A percentile compares a stretch with the other conserved stretches of the same genome.
phyloP scores from a whole-genome alignment of 1,140 invertebrate genomes.

The Neomicropteryx cornuta region DNA sequence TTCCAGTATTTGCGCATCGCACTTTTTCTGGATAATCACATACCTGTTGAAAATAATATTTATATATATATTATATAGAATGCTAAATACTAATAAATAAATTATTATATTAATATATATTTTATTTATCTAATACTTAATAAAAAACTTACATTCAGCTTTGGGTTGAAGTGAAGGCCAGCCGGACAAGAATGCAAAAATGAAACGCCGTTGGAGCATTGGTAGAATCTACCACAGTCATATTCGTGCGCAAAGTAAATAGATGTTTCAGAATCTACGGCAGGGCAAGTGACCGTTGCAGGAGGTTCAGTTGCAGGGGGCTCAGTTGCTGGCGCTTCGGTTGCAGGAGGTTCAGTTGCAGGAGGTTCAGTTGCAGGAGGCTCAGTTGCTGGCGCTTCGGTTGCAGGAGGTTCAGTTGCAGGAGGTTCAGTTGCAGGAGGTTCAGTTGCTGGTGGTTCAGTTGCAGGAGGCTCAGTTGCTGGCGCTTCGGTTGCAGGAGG shows the following conservation, averaged over 20 bases:
- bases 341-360: conserved; percentile 6
- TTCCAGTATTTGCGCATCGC: no score
- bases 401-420: not conserved
- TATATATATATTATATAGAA: no score
- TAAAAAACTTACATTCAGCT: conserved; percentile 22
- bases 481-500: not conserved
- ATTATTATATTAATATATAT: no score
- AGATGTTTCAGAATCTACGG: conserved; percentile 8
- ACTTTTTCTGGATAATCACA: no score
- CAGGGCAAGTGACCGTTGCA: not conserved
- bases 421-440: no score
- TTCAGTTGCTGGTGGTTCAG: no score
- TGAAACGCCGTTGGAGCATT: conserved; percentile 37
- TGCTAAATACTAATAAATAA: no score
- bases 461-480: no score
- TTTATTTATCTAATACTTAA: no score
- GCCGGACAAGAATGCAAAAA: conserved; percentile 36
- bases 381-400: conserved; percentile 12
- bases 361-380: conserved; percentile 6
- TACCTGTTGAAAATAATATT: no score
- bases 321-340: not conserved
- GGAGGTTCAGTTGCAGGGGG: not conserved
- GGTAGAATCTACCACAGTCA: conserved; percentile 46
- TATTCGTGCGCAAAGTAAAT: conserved; percentile 30
- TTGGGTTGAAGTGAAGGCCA: conserved; percentile 42